A percentile compares a stretch with the other conserved stretches of the same genome.
These are phyloP conservation scores for Struthidea cinerea DNA, from an alignment of 2,113 vertebrate species.

Conservation along the genomic window DNA sequence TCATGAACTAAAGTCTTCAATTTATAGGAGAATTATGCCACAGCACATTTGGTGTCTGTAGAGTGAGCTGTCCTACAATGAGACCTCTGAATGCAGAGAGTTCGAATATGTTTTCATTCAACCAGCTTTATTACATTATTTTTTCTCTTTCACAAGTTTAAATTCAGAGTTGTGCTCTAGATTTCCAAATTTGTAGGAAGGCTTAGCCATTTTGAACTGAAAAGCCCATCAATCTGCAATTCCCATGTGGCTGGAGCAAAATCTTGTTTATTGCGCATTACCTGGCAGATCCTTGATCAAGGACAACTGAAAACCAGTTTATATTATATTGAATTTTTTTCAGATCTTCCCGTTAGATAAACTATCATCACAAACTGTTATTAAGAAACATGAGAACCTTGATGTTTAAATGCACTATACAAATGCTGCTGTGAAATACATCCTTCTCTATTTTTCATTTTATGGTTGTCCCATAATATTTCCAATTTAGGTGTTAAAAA, in stretches of 20 bases:
- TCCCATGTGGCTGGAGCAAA: not conserved
- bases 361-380: not conserved
- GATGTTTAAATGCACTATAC: not conserved
- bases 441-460: not conserved
- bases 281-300: not conserved
- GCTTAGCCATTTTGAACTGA: not conserved
- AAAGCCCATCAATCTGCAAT: slow-evolving; percentile 13
- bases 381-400: not conserved
- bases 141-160: not conserved
- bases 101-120: not conserved
- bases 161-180: not conserved
- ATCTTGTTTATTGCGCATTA: not conserved
- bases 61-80: not conserved
- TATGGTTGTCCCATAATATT: not conserved
- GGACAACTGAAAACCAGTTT: not conserved
- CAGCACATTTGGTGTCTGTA: not conserved
- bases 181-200: not conserved
- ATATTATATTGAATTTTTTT: not conserved
- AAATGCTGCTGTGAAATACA: not conserved
- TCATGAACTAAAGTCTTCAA: not conserved
- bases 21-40: not conserved
- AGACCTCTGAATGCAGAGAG: not conserved
- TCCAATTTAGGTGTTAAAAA: not conserved
- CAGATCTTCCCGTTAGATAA: not conserved
- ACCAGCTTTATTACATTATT: not conserved